Evolutionary conservation across 2,113 vertebrate genomes (phyloP).

Genomic region (Notechis scutatus): DNA sequence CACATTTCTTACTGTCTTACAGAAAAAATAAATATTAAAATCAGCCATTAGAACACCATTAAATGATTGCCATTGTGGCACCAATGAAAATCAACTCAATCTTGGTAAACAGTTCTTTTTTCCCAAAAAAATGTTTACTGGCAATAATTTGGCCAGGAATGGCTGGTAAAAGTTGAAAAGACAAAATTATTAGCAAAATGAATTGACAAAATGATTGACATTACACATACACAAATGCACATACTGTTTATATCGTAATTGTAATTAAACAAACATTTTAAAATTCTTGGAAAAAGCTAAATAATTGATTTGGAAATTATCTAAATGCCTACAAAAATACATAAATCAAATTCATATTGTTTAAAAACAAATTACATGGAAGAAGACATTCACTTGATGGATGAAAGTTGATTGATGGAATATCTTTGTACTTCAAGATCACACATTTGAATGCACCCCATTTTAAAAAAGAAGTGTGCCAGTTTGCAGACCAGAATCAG

Average conservation of each 20-base stretch:
- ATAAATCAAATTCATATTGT: neutral
- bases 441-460: neutral
- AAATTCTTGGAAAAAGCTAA: neutral
- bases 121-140: neutral
- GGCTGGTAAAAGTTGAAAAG: neutral
- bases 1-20: neutral
- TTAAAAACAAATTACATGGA: neutral
- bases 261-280: neutral
- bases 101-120: neutral
- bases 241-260: neutral
- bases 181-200: neutral
- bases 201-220: neutral
- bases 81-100: neutral
- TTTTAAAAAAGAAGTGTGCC: neutral
- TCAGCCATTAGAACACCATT: constrained; percentile 9
- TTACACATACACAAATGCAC: neutral
- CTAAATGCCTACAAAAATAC: neutral
- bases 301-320: neutral
- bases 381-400: neutral
- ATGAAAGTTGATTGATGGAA: neutral
- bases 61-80: neutral
- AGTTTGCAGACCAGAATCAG: neutral
- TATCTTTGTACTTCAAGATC: neutral
- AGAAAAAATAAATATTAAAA: constrained; percentile 25
- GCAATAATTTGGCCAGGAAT: neutral